Evolutionary conservation across 1,140 invertebrate genomes (phyloP).

Genomic region (Scaptodrosophila lebanonensis): DNA sequence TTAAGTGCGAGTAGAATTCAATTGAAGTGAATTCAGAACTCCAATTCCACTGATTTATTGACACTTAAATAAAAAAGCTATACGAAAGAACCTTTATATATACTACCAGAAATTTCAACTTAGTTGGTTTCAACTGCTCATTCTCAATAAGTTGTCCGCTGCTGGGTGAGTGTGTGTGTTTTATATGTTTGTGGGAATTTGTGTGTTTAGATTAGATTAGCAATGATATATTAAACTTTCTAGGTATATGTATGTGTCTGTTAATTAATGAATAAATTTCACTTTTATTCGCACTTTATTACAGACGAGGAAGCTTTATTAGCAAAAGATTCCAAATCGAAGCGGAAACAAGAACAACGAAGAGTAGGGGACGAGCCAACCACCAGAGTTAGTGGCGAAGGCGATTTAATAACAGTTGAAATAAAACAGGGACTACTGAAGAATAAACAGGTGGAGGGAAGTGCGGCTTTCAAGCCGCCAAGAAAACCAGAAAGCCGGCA

Average conservation of each 20-base stretch:
- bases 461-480: conserved; percentile 9
- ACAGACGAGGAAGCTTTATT: conserved; percentile 58
- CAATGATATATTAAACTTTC: conserved; percentile 11
- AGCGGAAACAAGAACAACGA: conserved; percentile 11
- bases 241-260: background rate
- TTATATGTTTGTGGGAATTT: conserved; percentile 8
- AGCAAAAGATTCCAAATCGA: conserved; percentile 15
- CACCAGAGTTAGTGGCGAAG: conserved; percentile 26
- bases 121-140: conserved; percentile 3
- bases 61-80: too few relatives aligned
- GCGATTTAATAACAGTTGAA: conserved; percentile 53
- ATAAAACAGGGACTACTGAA: conserved; percentile 53
- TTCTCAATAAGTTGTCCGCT: conserved; percentile 4
- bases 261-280: conserved; percentile 5
- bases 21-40: too few relatives aligned
- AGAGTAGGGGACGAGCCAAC: conserved; percentile 15
- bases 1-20: too few relatives aligned
- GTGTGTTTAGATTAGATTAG: conserved; percentile 41
- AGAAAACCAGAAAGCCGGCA: conserved; percentile 7
- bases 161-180: background rate
- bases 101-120: too few relatives aligned
- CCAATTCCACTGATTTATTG: too few relatives aligned
- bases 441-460: conserved; percentile 12
- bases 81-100: too few relatives aligned
- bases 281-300: conserved; percentile 30